Evolutionary conservation across 2,888 invertebrate genomes (phyloP).

Genomic region (Cremastinae sp.): DNA sequence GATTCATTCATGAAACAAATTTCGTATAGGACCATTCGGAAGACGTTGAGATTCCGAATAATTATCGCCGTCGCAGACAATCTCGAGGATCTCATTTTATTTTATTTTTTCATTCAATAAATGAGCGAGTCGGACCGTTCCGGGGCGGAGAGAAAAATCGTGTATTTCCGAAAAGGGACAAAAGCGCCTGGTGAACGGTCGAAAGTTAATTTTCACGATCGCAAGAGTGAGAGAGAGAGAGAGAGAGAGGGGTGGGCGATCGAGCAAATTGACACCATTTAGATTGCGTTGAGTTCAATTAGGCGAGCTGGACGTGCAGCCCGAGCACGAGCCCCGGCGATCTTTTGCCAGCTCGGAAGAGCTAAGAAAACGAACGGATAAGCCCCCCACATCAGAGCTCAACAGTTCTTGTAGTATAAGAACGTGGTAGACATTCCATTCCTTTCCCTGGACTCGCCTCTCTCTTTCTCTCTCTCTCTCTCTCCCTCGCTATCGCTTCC

Average conservation of each 20-base stretch:
- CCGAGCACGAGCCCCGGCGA: conserved; percentile 41
- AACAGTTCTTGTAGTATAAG: conserved; percentile 55
- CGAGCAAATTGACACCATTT: conserved; percentile 71
- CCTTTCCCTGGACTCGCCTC: conserved; percentile 50
- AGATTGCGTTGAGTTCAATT: conserved; percentile 72
- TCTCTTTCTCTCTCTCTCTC: conserved; percentile 26
- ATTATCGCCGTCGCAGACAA: background rate
- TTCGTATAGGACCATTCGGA: background rate
- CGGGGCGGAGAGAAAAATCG: no score
- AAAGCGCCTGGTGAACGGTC: background rate
- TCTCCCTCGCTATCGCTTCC: conserved; percentile 30
- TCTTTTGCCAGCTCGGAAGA: conserved; percentile 8
- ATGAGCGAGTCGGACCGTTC: no score
- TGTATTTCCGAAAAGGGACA: no score
- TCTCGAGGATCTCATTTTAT: background rate
- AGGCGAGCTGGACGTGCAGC: conserved; percentile 62
- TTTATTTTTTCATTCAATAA: background rate
- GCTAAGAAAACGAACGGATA: conserved; percentile 56
- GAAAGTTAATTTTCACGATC: conserved; percentile 27
- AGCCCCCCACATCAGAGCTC: conserved; percentile 32
- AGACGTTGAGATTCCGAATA: background rate
- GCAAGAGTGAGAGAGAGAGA: no score
- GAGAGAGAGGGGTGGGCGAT: conserved; percentile 54
- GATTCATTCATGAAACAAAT: conserved; percentile 21
- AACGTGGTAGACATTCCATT: conserved; percentile 58